Percentiles rank a stretch among this genome's conserved stretches.
Conservation (phyloP, 2,888 invertebrate species). For the Thera britannica region DNA sequence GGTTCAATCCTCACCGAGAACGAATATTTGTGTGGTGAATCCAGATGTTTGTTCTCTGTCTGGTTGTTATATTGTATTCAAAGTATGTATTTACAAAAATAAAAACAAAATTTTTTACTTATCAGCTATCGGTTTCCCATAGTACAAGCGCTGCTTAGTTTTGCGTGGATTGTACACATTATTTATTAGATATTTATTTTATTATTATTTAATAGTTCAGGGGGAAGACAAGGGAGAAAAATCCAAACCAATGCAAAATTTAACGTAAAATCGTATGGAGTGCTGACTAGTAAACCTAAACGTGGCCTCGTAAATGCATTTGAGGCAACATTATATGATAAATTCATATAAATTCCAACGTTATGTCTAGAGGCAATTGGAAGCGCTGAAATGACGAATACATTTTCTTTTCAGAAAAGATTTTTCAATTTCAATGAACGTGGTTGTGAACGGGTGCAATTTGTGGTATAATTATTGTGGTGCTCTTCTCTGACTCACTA, state of each 20-base stretch:
- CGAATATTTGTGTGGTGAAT: no score
- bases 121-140: no score
- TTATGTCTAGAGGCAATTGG: conserved; percentile 29
- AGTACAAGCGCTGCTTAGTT: no score
- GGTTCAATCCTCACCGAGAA: no score
- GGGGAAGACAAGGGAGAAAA: no score
- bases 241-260: neutral
- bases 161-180: no score
- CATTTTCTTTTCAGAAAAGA: conserved; percentile 33
- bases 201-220: neutral
- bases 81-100: no score
- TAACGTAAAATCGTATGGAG: neutral
- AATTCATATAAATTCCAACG: conserved; percentile 20
- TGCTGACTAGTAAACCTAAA: conserved; percentile 5
- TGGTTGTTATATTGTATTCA: no score
- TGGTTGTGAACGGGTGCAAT: conserved; percentile 2
- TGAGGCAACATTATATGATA: conserved; percentile 18
- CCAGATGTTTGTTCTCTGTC: no score
- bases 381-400: conserved; percentile 39
- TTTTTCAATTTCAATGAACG: conserved; percentile 33
- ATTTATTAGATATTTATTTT: no score
- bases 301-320: conserved; percentile 9
- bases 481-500: neutral
- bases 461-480: conserved; percentile 4
- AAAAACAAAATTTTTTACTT: no score